phyloP scores from a whole-genome alignment of 1,140 invertebrate genomes.

The Drosophila lowei region DNA sequence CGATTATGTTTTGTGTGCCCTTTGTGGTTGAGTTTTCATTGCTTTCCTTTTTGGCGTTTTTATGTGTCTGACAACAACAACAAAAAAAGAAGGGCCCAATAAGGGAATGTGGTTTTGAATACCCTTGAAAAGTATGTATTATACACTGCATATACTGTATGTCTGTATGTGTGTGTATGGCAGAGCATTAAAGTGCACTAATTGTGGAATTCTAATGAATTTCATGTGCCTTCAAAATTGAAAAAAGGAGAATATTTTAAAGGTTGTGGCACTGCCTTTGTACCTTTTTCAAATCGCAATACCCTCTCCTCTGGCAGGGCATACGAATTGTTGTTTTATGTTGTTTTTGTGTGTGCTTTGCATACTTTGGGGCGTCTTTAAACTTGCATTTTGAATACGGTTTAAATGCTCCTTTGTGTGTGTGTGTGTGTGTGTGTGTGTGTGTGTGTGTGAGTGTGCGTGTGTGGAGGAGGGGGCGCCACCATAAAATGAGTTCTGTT shows the following conservation, averaged over 20 bases:
- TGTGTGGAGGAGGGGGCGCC: neutral
- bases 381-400: slow-evolving; percentile 75
- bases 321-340: slow-evolving; percentile 43
- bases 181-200: no score
- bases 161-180: no score
- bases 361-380: slow-evolving; percentile 74
- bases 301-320: no score
- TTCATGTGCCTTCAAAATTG: no score
- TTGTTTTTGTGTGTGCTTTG: slow-evolving; percentile 68
- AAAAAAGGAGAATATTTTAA: no score
- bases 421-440: slow-evolving; percentile 3
- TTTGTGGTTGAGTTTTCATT: slow-evolving; percentile 68
- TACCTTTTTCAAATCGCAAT: no score
- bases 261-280: no score
- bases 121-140: no score
- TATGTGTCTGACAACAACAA: slow-evolving; percentile 13
- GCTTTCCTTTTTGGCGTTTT: slow-evolving; percentile 22
- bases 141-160: no score
- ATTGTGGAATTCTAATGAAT: no score
- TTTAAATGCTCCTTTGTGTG: slow-evolving; percentile 66
- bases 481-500: slow-evolving; percentile 45
- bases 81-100: no score
- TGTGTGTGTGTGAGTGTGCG: slow-evolving; percentile 1
- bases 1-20: slow-evolving; percentile 46
- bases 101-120: no score